Conservation (phyloP, 2,888 invertebrate genomes). For the Tiphia femorata region DNA sequence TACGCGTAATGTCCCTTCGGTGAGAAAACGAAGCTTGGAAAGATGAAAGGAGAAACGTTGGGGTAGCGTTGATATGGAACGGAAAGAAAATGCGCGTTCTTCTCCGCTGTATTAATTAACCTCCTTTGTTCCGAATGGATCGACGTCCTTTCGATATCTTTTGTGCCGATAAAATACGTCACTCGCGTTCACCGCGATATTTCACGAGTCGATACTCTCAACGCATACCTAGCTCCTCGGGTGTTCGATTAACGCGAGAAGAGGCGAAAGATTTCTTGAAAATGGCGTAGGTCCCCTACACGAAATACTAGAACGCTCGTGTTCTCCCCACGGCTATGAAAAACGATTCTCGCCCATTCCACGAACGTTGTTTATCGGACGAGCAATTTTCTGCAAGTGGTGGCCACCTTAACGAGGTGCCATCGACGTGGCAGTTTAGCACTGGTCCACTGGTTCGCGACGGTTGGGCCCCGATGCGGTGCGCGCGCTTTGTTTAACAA, state of each 20-base stretch:
- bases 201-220: too few relatives aligned
- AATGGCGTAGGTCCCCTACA: too few relatives aligned
- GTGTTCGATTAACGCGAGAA: too few relatives aligned
- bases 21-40: conserved; percentile 11
- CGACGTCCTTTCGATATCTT: neutral
- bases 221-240: too few relatives aligned
- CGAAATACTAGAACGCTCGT: too few relatives aligned
- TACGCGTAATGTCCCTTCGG: conserved; percentile 23
- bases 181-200: too few relatives aligned
- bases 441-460: conserved; percentile 42
- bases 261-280: too few relatives aligned
- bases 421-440: conserved; percentile 44
- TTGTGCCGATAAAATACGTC: neutral
- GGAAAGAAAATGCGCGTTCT: conserved; percentile 15
- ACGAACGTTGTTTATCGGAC: conserved; percentile 27
- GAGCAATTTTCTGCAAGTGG: conserved; percentile 45
- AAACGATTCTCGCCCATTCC: neutral
- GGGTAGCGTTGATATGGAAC: too few relatives aligned
- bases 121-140: conserved; percentile 44
- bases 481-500: conserved; percentile 59
- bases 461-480: conserved; percentile 30
- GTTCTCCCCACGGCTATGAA: too few relatives aligned
- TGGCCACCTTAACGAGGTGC: conserved; percentile 57
- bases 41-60: conserved; percentile 8
- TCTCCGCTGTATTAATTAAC: conserved; percentile 47